Evolutionary conservation across 1,140 invertebrate genomes (phyloP), one percentile per base, ranked within the genome.

Genomic region (Trichomalopsis sarcophagae): DNA sequence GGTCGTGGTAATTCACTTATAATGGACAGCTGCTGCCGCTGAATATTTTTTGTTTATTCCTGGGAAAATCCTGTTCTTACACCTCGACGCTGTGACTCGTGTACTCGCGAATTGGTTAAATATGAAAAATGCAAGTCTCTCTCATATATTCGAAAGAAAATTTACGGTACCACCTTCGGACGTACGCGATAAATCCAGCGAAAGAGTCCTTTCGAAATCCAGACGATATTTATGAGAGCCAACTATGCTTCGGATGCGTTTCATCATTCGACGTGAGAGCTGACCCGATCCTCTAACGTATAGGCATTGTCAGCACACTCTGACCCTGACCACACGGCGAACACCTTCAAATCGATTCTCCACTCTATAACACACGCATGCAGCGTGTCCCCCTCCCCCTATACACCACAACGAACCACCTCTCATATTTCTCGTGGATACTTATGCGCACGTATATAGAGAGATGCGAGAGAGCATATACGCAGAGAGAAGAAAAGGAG

Each of bases 401-500:
- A 62, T n/a, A 21, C 74, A 30, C 36, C n/a, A 47, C 27, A 27
- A 1, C 80, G 27, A 4, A 4, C 80, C 44, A 23, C 30, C 33
- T 75, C 27, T 71, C 79, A 23, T 36, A 36, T 73, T 27, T 73
- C 21, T 84, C 82, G 17, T 17, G 50, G 17, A 55, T 55, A 55
- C 13, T 14, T 55, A 14, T 2, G 21, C 13, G 17, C 50, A 62
- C 21, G 17, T 17, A 17, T 14, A 55, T 55, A 55, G 13, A 62
- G 6, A 21, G 55, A 62, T 10, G 40, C 40, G 40, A 44, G 40
- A 44, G 40, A 9, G 40, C 10, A 44, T 44, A 21, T 7, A 62
- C 55, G 17, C 17, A 62, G 0, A 62, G 74, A 40, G 74, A 40
- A 62, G 77, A 85, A 87, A 88, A 90, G 80, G 88, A 86, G 88